Evolutionary conservation across 2,888 invertebrate genomes (phyloP).

Genomic region (Odontocolon sp.): DNA sequence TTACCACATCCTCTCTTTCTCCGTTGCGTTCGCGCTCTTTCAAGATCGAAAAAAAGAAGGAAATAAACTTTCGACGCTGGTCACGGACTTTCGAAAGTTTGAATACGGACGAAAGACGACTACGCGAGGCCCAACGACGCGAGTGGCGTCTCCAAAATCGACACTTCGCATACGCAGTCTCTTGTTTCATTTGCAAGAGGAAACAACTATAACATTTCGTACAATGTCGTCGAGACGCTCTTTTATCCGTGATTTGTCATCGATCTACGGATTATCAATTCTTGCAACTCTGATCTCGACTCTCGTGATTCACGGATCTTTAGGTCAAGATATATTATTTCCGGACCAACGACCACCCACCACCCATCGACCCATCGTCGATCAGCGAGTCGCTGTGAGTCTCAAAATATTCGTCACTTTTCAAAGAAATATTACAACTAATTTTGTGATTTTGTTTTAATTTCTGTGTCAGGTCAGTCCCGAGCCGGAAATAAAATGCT

Average conservation of each 20-base stretch:
- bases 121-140: too few species aligned
- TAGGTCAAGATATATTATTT: constrained; percentile 58
- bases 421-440: too few species aligned
- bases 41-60: too few species aligned
- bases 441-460: background rate
- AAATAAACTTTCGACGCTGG: background rate
- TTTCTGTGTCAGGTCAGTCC: background rate
- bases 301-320: constrained; percentile 17
- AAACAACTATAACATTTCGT: too few species aligned
- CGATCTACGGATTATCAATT: background rate
- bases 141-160: too few species aligned
- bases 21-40: too few species aligned
- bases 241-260: background rate
- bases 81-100: constrained; percentile 59
- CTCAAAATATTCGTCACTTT: too few species aligned
- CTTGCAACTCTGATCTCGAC: constrained; percentile 7
- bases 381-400: constrained; percentile 34
- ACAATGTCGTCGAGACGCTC: constrained; percentile 21
- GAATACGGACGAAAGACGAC: too few species aligned
- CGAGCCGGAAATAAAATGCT: constrained; percentile 29
- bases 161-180: constrained; percentile 39
- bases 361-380: too few species aligned
- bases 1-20: too few species aligned
- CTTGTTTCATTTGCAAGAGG: constrained; percentile 9
- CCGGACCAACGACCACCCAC: constrained; percentile 14